Base-by-base conservation (phyloP, 2,797 vertebrate species). In the Falco cherrug region DNA sequence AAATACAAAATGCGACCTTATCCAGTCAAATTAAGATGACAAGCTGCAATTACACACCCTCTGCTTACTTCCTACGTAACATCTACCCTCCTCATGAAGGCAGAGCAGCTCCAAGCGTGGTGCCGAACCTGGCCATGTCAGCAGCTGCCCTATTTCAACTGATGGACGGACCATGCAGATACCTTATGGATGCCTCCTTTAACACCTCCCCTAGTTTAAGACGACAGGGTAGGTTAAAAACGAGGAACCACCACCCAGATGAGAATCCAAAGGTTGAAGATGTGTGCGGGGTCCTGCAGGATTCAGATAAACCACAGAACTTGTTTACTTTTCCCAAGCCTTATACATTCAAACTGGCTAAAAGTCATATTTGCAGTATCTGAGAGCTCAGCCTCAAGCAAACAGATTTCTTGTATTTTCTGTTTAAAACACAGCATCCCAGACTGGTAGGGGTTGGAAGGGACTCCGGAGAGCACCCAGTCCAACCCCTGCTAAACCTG, bases 311-410 rank as follows among this genome's bases (percentile, higher is more conserved):
- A 25, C 48, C 29, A 29, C 61, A 28, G 13, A 41, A 37, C 5
- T 24, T 5, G 7, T 2, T 73, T 20, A 13, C 35, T 33, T 54
- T 65, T 43, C 35, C 31, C n/a, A 16, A 43, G 19, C 14, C 22
- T 63, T 19, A 22, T 0, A 10, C 26, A 35, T 10, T 25, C 53
- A 5, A 61, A 21, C 20, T 3, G n/a, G 12, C 26, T 28, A 10
- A 54, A 85, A 24, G 11, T 19, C 37, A 0, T 8, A 4, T 11
- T 39, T 64, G n/a, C 33, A 54, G 0, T 1, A 4, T 4, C 4
- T 7, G 18, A 59, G 59, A 77, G 54, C 63, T 84, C 43, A 37
- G 45, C 35, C 56, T 9, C 26, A 33, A 45, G 9, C 0, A 6
- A 37, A 16, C 9, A 37, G 18, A 7, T 22, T 5, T 19, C 19